Conservation (phyloP, 2,888 invertebrate species). For the Peribatodes rhomboidaria region DNA sequence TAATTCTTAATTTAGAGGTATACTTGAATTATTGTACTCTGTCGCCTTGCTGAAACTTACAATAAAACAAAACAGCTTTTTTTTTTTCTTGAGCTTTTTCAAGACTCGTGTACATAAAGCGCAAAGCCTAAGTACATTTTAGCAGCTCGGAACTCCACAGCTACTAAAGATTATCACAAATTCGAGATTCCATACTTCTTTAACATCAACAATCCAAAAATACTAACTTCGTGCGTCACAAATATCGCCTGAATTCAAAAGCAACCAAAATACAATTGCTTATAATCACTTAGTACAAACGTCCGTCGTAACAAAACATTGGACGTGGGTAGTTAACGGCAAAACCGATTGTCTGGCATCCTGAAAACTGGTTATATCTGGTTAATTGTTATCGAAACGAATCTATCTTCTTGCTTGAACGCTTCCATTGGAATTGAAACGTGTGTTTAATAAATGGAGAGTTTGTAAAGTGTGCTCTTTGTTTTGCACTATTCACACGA, state of each 20-base stretch:
- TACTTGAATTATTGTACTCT: too few relatives aligned
- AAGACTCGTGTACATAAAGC: too few relatives aligned
- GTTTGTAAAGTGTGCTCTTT: constrained; percentile 7
- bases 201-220: background rate
- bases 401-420: constrained; percentile 47
- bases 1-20: too few relatives aligned
- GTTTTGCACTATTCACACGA: constrained; percentile 23
- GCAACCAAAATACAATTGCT: constrained; percentile 1
- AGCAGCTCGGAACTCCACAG: too few relatives aligned
- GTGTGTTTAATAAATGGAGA: background rate
- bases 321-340: constrained; percentile 7
- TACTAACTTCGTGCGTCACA: constrained; percentile 2
- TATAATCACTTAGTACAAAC: background rate
- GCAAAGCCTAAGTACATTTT: too few relatives aligned
- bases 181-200: background rate
- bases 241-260: background rate
- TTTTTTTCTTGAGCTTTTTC: too few relatives aligned
- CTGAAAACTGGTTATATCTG: constrained; percentile 55
- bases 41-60: too few relatives aligned
- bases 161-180: background rate
- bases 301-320: constrained; percentile 24
- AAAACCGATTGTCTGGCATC: constrained; percentile 49
- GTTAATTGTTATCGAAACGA: constrained; percentile 54
- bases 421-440: constrained; percentile 22
- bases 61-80: too few relatives aligned